These are phyloP conservation scores for Gymnobelideus leadbeateri DNA, from an alignment of 2,113 vertebrate genomes.

Conservation along the genomic window DNA sequence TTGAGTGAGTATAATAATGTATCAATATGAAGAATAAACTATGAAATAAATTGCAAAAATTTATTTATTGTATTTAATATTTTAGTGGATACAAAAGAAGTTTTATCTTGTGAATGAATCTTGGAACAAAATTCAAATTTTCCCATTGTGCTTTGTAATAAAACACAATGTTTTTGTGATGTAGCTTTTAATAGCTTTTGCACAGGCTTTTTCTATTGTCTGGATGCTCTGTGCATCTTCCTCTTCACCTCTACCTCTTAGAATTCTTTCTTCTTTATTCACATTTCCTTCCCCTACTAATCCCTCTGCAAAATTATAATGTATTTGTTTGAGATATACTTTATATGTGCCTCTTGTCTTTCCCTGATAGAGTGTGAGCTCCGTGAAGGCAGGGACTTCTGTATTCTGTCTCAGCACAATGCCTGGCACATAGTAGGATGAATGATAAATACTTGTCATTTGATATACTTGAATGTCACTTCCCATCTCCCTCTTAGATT, in stretches of 20 bases:
- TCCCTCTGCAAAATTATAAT: not conserved
- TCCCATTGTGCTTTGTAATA: not conserved
- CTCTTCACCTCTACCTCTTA: not conserved
- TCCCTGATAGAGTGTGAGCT: not conserved
- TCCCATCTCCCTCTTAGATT: not conserved
- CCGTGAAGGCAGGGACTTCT: not conserved
- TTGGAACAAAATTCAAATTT: not conserved
- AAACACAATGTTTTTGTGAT: not conserved
- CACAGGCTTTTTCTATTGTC: not conserved
- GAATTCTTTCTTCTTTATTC: not conserved
- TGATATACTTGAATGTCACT: not conserved
- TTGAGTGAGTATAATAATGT: not conserved
- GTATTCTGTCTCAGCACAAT: not conserved
- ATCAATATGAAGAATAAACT: not conserved
- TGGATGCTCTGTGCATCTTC: not conserved
- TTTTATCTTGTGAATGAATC: not conserved
- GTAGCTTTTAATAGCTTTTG: not conserved
- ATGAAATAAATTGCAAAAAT: not conserved
- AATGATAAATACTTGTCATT: not conserved
- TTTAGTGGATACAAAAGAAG: not conserved
- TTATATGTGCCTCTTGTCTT: not conserved
- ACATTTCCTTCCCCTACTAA: not conserved
- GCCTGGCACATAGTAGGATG: not conserved
- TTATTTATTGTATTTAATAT: not conserved
- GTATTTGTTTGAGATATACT: not conserved